Evolutionary conservation across 23 tunicate genomes (phyloP).

Genomic region (Trididemnum nubilum): DNA sequence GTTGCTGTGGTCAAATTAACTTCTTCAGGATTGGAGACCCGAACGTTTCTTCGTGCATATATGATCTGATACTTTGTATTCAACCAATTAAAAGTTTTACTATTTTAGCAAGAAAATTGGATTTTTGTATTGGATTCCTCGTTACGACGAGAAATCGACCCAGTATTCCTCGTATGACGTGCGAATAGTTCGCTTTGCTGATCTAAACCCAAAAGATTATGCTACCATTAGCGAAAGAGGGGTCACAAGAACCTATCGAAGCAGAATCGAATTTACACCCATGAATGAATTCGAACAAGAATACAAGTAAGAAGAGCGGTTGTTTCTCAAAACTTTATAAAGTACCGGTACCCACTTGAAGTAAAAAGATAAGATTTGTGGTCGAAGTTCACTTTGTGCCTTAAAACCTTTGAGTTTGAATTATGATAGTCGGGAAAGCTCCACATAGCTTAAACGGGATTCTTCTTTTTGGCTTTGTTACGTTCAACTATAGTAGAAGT

Average conservation of each 20-base stretch:
- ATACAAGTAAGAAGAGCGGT: neutral
- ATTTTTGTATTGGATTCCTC: neutral
- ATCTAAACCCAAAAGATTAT: neutral
- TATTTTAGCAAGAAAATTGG: neutral
- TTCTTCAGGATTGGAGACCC: too few species aligned
- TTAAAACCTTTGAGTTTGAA: too few species aligned
- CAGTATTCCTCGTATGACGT: slow-evolving; percentile 1
- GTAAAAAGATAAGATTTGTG: too few species aligned
- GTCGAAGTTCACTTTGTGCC: too few species aligned
- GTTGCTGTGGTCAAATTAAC: neutral
- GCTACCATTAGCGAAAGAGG: slow-evolving; percentile 9
- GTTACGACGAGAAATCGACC: neutral
- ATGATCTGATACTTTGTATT: too few species aligned
- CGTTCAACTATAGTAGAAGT: too few species aligned
- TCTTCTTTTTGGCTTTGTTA: too few species aligned
- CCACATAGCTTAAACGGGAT: too few species aligned
- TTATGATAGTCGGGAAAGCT: too few species aligned
- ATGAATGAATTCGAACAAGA: neutral
- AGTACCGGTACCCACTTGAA: too few species aligned
- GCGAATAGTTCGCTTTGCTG: neutral
- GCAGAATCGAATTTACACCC: neutral
- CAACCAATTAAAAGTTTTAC: too few species aligned
- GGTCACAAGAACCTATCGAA: slow-evolving; percentile 1
- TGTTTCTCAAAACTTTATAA: neutral
- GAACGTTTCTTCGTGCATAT: too few species aligned